Percentiles rank a stretch among this genome's conserved stretches.
Conservation (phyloP, 2,888 invertebrate genomes). For the Dendrolimus houi region DNA sequence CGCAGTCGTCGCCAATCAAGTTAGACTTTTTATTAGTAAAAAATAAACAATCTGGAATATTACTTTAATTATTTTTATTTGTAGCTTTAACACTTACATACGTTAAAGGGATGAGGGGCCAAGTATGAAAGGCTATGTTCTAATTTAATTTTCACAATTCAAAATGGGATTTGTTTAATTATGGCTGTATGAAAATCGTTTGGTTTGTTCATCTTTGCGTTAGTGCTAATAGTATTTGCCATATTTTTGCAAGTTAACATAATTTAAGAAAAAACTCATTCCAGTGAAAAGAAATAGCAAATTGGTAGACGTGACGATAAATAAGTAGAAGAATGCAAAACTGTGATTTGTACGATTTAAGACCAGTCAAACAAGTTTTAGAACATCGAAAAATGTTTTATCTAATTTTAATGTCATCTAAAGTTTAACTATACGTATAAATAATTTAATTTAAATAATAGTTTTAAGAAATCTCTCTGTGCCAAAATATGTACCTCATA, state of each 20-base stretch:
- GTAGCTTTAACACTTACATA: not conserved
- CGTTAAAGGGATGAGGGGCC: not conserved
- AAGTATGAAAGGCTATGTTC: not conserved
- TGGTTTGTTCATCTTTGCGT: not conserved
- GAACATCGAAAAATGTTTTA: conserved; percentile 73
- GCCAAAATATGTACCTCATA: conserved; percentile 90
- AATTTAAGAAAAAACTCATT: conserved; percentile 58
- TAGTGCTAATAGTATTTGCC: conserved; percentile 38
- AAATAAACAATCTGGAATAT: not conserved
- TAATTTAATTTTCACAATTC: too few species aligned
- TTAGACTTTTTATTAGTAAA: not conserved
- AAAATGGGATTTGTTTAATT: too few species aligned
- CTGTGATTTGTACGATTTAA: conserved; percentile 74
- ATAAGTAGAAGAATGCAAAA: conserved; percentile 70
- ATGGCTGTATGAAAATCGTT: not conserved
- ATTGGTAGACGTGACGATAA: conserved; percentile 66
- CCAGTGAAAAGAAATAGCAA: conserved; percentile 58
- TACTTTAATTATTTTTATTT: not conserved
- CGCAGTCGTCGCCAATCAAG: not conserved
- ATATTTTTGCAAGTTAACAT: conserved; percentile 53
- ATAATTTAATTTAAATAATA: conserved; percentile 58
- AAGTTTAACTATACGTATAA: conserved; percentile 47
- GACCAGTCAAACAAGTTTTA: conserved; percentile 74
- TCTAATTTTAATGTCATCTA: conserved; percentile 56
- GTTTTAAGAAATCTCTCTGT: conserved; percentile 81